These are phyloP conservation scores for Paelopatides confundens DNA, from an alignment of 53 echinoderm and acorn worm genomes.

Conservation along the genomic window DNA sequence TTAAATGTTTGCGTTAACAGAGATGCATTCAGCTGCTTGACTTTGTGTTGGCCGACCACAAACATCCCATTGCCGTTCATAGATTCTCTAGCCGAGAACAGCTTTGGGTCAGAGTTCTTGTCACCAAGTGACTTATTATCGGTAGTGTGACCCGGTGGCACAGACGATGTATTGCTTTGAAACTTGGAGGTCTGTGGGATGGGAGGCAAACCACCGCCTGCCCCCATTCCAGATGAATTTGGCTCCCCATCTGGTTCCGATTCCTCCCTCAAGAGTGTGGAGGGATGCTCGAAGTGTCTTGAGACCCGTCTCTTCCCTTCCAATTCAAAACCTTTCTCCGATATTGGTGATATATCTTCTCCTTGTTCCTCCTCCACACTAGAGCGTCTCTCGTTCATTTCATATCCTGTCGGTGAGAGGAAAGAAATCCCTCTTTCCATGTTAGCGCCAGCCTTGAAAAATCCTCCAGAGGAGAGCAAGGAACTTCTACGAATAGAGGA, in stretches of 20 bases:
- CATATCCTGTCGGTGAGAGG: background rate
- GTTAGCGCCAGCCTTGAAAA: background rate
- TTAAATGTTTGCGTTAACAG: background rate
- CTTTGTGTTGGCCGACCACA: slow-evolving; percentile 50
- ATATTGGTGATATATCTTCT: slow-evolving; percentile 26
- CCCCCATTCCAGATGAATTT: background rate
- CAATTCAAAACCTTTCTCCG: background rate
- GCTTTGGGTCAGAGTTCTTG: background rate
- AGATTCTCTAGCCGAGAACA: slow-evolving; percentile 8
- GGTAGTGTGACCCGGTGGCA: background rate
- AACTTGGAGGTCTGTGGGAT: background rate
- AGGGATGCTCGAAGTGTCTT: background rate
- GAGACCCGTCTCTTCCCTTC: background rate
- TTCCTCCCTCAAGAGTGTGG: slow-evolving; percentile 19
- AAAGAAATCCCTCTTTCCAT: slow-evolving; percentile 3
- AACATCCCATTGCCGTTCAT: slow-evolving; percentile 57
- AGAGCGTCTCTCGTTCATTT: background rate
- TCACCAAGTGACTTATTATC: background rate
- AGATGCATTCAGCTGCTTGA: slow-evolving; percentile 29
- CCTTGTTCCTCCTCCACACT: slow-evolving; percentile 21
- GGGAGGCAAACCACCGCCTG: background rate
- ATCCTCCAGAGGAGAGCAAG: background rate
- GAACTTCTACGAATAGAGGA: slow-evolving; percentile 13
- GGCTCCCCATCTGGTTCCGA: slow-evolving; percentile 40
- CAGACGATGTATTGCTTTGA: background rate